Base-by-base conservation (phyloP, 2,888 invertebrate species). In the Leptopilina syphax region DNA sequence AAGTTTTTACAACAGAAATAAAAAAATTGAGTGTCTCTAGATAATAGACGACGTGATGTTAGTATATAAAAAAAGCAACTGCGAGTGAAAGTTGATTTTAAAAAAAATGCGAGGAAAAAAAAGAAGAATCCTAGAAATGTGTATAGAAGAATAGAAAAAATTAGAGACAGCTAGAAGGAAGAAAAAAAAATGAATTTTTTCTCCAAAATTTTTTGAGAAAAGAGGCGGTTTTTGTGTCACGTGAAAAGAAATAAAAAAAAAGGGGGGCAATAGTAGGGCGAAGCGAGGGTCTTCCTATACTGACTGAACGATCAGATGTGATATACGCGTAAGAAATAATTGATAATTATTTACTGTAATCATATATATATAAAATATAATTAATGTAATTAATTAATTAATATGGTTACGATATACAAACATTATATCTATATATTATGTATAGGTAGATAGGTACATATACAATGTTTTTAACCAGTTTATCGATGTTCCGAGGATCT, bases 241-340 rank as follows among this genome's bases (percentile, higher is more conserved):
- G 81, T 84, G 83, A 81, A 24, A 24, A 84, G 44, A 44, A 44
- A 44, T 8, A 44, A 44, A 44, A 44, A 44, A 44, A 8, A 8
- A 8, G 44, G 44, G 84, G 87, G 84, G 88, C 87, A 88, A 44
- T 44, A 44, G 44, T 87, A 87, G 89, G 89, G 87, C 84, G 88
- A 89, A 87, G 90, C 89, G 90, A 90, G 91, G 91, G 91, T 91
- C 92, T 92, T 92, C 92, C 92, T 92, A 91, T 89, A 91, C 89
- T 91, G 91, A 92, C 92, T 92, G 92, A 92, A 92, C 89, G 91
- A 91, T 91, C 91, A 91, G 91, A 92, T 92, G 92, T 92, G 92
- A 92, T 92, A 92, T 92, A 91, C 87, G 90, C 89, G 89, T 91
- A 91, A 91, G 91, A 88, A 90, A 90, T 87, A 82, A 88, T 86